Base-by-base conservation (phyloP, 2,888 invertebrate genomes). In the Brachypalpus laphriformis region DNA sequence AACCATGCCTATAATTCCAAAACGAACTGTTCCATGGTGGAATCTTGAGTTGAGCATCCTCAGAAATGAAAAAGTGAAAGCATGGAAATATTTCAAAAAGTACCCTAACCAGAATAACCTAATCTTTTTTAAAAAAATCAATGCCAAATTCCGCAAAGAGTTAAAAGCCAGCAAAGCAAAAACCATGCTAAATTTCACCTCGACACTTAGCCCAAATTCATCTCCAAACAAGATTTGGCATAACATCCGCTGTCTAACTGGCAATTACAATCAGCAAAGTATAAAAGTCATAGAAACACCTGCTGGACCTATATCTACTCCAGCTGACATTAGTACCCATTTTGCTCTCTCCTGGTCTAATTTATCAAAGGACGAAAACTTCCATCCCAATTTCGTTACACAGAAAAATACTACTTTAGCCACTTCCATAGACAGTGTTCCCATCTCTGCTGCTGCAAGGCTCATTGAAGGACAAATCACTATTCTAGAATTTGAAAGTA, bases 81-180 rank as follows among this genome's bases (percentile, higher is more conserved):
- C 14, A 4, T 47, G 47, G 65, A 22, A 20, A 49, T 8, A 1
- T 37, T 65, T 49, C 4, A 54, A 54, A 51, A 68, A 68, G 54
- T 6, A 20, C 25, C 56, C 56, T 5, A 68, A 1, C 3, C 22
- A 22, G 6, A 8, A 9, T 3, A 49, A 65, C 14, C 47, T 47
- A 9, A 49, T 49, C 16, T 9, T 1, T 2, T 49, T 9, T 11
- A 20, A 16, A 49, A 49, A 49, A 49, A 22, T 9, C 8, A 49
- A 20, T 18, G 49, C 49, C 3, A 49, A 49, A 49, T 49, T 49
- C 22, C 49, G 49, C 9, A 49, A 22, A 22, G 11, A 22, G 8
- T 22, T 49, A 20, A 49, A 20, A 20, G 11, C 2, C 22, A 49
- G 22, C 22, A 49, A 49, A 49, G 1, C 49, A 1, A 49, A 8